Percentiles rank a stretch among this genome's conserved stretches.
These are phyloP conservation scores for Eumerus sabulonum DNA, from an alignment of 2,888 invertebrate species.

Conservation along the genomic window DNA sequence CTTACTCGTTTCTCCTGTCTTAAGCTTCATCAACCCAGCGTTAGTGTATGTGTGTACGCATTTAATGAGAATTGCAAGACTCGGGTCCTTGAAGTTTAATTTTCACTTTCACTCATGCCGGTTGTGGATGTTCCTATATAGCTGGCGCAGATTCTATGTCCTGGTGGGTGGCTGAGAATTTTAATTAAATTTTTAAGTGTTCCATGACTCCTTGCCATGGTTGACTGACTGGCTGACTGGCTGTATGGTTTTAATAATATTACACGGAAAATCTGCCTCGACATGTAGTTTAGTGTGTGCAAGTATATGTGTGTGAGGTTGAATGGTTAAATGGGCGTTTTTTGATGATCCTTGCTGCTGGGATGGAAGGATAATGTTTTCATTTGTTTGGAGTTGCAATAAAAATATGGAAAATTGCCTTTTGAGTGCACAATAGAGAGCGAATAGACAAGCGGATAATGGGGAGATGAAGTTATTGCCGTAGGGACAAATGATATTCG, in stretches of 20 bases:
- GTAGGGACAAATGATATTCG: slow-evolving; percentile 58
- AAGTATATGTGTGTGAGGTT: slow-evolving; percentile 21
- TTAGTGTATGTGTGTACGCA: slow-evolving; percentile 50
- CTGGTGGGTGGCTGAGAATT: slow-evolving; percentile 66
- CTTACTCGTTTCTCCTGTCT: slow-evolving; percentile 1
- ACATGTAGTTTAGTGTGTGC: slow-evolving; percentile 62
- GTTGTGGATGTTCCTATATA: slow-evolving; percentile 6
- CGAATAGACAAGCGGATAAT: slow-evolving; percentile 56
- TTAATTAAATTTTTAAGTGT: slow-evolving; percentile 69
- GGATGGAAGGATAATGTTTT: slow-evolving; percentile 62
- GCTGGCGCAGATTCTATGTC: slow-evolving; percentile 14
- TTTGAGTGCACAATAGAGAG: slow-evolving; percentile 67
- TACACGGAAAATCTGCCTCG: slow-evolving; percentile 67
- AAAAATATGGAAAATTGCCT: slow-evolving; percentile 69
- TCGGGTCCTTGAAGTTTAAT: slow-evolving; percentile 67
- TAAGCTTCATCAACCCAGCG: neutral
- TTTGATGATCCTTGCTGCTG: neutral
- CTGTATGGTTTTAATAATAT: slow-evolving; percentile 67
- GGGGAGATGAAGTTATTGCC: slow-evolving; percentile 37
- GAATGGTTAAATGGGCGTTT: slow-evolving; percentile 11
- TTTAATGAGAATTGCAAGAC: slow-evolving; percentile 67
- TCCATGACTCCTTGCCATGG: slow-evolving; percentile 21
- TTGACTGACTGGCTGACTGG: slow-evolving; percentile 5
- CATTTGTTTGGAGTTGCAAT: slow-evolving; percentile 69
- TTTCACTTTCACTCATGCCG: slow-evolving; percentile 68